A percentile compares a stretch with the other conserved stretches of the same genome.
phyloP scores from a whole-genome alignment of 2,113 vertebrate species.

The Paramormyrops kingsleyae region DNA sequence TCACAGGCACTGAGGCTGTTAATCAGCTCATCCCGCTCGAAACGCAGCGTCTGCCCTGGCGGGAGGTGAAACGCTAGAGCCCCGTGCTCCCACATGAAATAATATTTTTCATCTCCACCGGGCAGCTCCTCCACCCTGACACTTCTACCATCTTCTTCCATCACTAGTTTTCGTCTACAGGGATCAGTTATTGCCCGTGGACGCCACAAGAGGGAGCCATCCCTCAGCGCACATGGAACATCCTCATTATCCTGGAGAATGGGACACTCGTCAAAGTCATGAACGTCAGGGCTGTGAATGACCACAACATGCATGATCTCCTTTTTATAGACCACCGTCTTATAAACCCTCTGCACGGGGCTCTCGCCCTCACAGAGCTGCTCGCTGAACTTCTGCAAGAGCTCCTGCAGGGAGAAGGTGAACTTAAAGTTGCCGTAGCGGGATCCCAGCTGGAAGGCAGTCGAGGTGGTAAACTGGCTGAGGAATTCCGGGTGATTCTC shows the following conservation, averaged over 20 bases:
- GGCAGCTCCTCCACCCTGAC: not conserved
- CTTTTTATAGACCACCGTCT: not conserved
- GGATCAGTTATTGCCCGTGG: not conserved
- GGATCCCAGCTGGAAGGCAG: not conserved
- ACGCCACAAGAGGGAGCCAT: not conserved
- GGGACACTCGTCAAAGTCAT: not conserved
- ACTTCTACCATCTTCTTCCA: not conserved
- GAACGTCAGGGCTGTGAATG: not conserved
- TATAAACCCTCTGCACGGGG: not conserved
- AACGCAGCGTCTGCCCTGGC: not conserved
- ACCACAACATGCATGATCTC: not conserved
- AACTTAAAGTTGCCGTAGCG: constrained; percentile 14
- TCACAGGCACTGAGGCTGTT: not conserved
- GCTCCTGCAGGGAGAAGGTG: not conserved
- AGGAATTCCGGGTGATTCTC: not conserved
- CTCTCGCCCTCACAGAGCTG: not conserved
- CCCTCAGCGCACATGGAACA: not conserved
- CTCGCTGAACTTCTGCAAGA: not conserved
- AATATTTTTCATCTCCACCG: too few species aligned
- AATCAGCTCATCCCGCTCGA: not conserved
- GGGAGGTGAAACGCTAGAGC: not conserved
- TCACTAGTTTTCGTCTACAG: not conserved
- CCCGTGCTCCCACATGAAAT: not conserved
- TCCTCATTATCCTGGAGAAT: not conserved
- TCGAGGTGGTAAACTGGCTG: too few species aligned